Percentiles rank a stretch among this genome's conserved stretches.
phyloP scores from a whole-genome alignment of 2,797 vertebrate species.

The Lophius americanus region DNA sequence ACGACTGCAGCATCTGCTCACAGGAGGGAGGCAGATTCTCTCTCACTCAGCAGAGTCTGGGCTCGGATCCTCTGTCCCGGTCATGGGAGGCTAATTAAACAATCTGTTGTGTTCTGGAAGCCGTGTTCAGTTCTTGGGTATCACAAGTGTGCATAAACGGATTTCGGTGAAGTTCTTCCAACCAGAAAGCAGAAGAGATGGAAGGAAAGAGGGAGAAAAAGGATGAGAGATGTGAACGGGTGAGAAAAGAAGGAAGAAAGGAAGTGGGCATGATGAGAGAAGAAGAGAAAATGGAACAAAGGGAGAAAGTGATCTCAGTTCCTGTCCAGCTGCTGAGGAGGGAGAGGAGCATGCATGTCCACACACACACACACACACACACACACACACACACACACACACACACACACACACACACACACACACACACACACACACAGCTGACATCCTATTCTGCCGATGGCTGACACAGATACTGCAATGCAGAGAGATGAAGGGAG shows the following conservation, averaged over 20 bases:
- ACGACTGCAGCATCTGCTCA: constrained; percentile 7
- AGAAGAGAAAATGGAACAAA: not conserved
- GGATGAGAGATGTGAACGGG: constrained; percentile 14
- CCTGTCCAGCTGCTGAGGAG: constrained; percentile 67
- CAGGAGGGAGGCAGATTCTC: constrained; percentile 21
- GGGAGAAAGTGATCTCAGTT: constrained; percentile 42
- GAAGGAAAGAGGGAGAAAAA: not conserved
- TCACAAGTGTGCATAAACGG: not conserved
- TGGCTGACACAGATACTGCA: constrained; percentile 81
- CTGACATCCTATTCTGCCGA: constrained; percentile 61
- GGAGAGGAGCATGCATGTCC: constrained; percentile 48
- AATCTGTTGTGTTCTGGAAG: constrained; percentile 1
- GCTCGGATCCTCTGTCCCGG: constrained; percentile 1
- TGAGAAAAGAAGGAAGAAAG: not conserved
- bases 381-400: constrained; percentile 27
- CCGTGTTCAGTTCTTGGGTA: not conserved
- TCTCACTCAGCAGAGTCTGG: constrained; percentile 9
- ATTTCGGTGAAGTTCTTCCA: not conserved
- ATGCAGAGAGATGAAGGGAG: constrained; percentile 70
- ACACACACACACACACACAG: constrained; percentile 36
- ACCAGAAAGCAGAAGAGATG: not conserved
- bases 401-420: constrained; percentile 31
- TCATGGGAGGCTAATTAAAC: constrained; percentile 25
- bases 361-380: constrained; percentile 24
- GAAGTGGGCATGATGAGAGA: not conserved